A percentile compares a stretch with the other conserved stretches of the same genome.
Evolutionary conservation across 2,113 vertebrate species (phyloP).

Genomic region (Hemicordylus capensis): DNA sequence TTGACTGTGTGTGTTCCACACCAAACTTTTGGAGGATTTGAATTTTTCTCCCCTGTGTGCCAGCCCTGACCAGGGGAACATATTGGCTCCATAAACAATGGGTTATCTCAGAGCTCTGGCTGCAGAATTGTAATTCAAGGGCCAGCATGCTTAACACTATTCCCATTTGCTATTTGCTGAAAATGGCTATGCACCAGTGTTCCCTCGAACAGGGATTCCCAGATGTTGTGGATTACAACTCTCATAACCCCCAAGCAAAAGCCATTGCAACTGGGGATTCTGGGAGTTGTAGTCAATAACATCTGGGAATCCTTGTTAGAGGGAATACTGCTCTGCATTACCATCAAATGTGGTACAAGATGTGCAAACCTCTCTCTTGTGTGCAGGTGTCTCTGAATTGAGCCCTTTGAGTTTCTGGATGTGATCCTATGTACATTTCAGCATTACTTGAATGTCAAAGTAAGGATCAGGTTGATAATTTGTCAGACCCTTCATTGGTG

Average conservation of each 20-base stretch:
- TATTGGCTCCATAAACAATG: not conserved
- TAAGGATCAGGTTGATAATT: not conserved
- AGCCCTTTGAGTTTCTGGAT: not conserved
- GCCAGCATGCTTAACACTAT: not conserved
- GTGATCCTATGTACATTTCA: not conserved
- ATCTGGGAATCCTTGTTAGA: too few relatives aligned
- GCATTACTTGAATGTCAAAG: not conserved
- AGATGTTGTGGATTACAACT: not conserved
- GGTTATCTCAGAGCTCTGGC: not conserved
- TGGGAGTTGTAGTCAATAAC: too few relatives aligned
- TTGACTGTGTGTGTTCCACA: not conserved
- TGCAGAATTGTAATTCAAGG: not conserved
- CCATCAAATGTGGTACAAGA: too few relatives aligned
- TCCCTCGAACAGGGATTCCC: too few relatives aligned
- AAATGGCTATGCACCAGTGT: not conserved
- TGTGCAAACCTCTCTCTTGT: not conserved
- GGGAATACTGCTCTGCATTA: too few relatives aligned
- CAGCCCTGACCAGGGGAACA: not conserved
- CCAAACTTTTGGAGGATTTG: not conserved
- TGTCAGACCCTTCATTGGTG: not conserved
- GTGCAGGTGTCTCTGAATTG: not conserved
- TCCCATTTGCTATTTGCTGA: not conserved
- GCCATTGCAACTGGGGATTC: too few relatives aligned
- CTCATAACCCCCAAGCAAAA: accelerated
- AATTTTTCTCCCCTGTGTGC: not conserved